A percentile compares a stretch with the other conserved stretches of the same genome.
Evolutionary conservation across 2,113 vertebrate species (phyloP).

Genomic region (Hymenochirus boettgeri): DNA sequence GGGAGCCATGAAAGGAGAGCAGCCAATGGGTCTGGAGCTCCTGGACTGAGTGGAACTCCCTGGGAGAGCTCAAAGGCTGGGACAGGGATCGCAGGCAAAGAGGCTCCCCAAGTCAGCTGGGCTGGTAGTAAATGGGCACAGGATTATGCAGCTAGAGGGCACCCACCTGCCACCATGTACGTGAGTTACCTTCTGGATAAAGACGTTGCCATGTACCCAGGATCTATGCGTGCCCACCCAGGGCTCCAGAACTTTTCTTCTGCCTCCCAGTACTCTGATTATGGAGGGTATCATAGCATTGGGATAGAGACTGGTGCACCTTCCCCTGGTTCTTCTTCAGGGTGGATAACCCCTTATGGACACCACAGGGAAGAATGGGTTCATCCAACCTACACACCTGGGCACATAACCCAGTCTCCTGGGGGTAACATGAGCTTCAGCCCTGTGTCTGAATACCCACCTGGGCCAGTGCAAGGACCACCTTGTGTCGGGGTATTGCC

Average conservation of each 20-base stretch:
- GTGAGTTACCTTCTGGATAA: slow-evolving; percentile 77
- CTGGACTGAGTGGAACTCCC: slow-evolving; percentile 34
- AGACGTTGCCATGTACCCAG: slow-evolving; percentile 75
- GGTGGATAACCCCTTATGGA: slow-evolving; percentile 66
- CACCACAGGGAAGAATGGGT: slow-evolving; percentile 70
- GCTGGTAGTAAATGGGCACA: slow-evolving; percentile 30
- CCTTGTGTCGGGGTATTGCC: slow-evolving; percentile 60
- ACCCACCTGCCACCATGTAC: slow-evolving; percentile 68
- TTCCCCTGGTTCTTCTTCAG: slow-evolving; percentile 57
- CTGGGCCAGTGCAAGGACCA: slow-evolving; percentile 44
- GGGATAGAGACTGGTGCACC: slow-evolving; percentile 62
- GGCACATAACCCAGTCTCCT: slow-evolving; percentile 63
- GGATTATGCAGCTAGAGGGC: slow-evolving; percentile 62
- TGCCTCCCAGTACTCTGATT: slow-evolving; percentile 70
- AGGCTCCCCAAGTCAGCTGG: neutral
- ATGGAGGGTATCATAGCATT: slow-evolving; percentile 63
- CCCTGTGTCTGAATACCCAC: slow-evolving; percentile 61
- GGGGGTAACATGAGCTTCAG: slow-evolving; percentile 63
- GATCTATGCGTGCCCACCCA: slow-evolving; percentile 63
- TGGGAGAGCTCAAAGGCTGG: slow-evolving; percentile 42
- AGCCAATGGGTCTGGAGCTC: slow-evolving; percentile 30
- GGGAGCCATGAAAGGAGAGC: too few species aligned
- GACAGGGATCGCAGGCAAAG: slow-evolving; percentile 1
- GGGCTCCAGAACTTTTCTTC: slow-evolving; percentile 70
- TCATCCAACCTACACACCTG: slow-evolving; percentile 54